These are phyloP conservation scores for Diabrotica balteata DNA, from an alignment of 2,888 invertebrate species.

Conservation along the genomic window DNA sequence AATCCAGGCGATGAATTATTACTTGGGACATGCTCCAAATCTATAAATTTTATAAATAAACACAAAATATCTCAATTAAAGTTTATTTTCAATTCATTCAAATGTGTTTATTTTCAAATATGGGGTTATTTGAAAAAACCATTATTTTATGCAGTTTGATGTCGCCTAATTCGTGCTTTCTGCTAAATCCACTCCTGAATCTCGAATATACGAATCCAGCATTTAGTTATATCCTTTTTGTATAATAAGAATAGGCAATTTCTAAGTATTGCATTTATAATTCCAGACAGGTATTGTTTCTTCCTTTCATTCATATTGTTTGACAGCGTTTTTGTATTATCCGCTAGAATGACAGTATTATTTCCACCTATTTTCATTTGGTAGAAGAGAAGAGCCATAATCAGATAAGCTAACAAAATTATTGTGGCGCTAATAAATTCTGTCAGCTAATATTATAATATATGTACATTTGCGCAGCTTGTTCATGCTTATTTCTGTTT, in stretches of 20 bases:
- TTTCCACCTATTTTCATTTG: conserved; percentile 39
- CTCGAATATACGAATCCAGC: conserved; percentile 36
- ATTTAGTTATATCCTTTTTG: conserved; percentile 45
- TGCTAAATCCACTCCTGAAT: background rate
- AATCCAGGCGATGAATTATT: no score
- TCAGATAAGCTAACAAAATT: conserved; percentile 32
- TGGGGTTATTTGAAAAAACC: background rate
- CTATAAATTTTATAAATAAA: no score
- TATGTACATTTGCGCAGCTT: background rate
- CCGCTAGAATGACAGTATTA: conserved; percentile 51
- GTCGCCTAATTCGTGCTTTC: background rate
- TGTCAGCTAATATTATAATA: conserved; percentile 26
- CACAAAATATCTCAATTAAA: no score
- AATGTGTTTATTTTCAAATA: background rate
- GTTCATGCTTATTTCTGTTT: conserved; percentile 1
- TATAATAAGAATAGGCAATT: conserved; percentile 48
- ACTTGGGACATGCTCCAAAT: no score
- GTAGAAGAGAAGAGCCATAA: conserved; percentile 18
- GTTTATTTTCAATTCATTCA: no score
- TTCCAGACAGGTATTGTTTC: conserved; percentile 56
- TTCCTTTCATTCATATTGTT: conserved; percentile 57
- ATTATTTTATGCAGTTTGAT: no score
- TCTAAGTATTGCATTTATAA: conserved; percentile 53
- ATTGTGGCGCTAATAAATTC: conserved; percentile 33
- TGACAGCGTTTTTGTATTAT: conserved; percentile 52